These are phyloP conservation scores for Protomyctophum bolini DNA, from an alignment of 2,113 vertebrate genomes.

Conservation along the genomic window DNA sequence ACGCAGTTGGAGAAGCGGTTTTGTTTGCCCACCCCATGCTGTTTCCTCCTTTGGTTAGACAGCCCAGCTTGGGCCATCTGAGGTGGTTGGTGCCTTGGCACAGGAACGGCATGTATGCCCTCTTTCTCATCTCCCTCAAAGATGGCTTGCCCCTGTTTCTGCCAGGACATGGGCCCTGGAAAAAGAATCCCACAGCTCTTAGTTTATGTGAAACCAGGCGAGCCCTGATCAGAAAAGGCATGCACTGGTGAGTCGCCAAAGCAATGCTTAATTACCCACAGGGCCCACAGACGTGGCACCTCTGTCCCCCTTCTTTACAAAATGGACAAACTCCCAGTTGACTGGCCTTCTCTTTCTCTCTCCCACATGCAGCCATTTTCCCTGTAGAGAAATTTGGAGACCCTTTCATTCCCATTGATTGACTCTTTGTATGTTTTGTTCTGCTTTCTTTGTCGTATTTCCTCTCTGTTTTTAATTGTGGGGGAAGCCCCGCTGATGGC, in stretches of 20 bases:
- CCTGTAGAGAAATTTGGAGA: not conserved
- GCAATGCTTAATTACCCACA: slow-evolving; percentile 73
- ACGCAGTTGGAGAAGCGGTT: slow-evolving; percentile 34
- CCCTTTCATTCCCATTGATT: slow-evolving; percentile 21
- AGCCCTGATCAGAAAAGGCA: slow-evolving; percentile 67
- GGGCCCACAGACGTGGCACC: slow-evolving; percentile 63
- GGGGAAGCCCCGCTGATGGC: slow-evolving; percentile 33
- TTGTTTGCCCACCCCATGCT: not conserved
- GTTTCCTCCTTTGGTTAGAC: not conserved
- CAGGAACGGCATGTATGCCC: slow-evolving; percentile 35
- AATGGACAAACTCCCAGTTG: slow-evolving; percentile 40
- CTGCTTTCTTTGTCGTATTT: slow-evolving; percentile 42
- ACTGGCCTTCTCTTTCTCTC: slow-evolving; percentile 49
- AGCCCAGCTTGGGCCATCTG: slow-evolving; percentile 19
- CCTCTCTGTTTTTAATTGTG: slow-evolving; percentile 42
- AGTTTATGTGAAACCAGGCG: slow-evolving; percentile 68
- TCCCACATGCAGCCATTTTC: slow-evolving; percentile 25
- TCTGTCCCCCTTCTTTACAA: slow-evolving; percentile 49
- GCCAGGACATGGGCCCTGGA: slow-evolving; percentile 17
- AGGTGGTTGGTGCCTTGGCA: slow-evolving; percentile 55
- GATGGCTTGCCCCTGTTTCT: slow-evolving; percentile 44
- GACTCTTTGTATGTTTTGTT: slow-evolving; percentile 30
- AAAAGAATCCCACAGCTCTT: slow-evolving; percentile 46
- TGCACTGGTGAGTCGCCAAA: slow-evolving; percentile 65
- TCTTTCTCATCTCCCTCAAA: slow-evolving; percentile 47